A percentile compares a stretch with the other conserved stretches of the same genome.
These are phyloP conservation scores for Oscheius sp. DNA, from an alignment of 2,888 invertebrate genomes.

Conservation along the genomic window DNA sequence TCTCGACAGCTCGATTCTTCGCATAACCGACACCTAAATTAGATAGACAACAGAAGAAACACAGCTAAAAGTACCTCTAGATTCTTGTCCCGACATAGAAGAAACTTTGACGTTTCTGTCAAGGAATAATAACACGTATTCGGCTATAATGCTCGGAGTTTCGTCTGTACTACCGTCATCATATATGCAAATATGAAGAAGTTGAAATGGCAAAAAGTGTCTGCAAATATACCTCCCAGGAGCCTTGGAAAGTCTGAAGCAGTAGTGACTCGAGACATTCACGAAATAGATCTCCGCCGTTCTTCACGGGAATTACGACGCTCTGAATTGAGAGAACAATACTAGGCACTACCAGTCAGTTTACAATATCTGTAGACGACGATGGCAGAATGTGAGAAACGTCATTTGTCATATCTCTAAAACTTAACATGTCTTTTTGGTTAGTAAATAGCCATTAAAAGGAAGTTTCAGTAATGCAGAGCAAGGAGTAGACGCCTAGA, in stretches of 20 bases:
- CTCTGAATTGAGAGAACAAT: conserved; percentile 39
- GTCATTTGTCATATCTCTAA: too few relatives aligned
- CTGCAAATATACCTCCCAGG: conserved; percentile 28
- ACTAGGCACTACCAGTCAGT: too few relatives aligned
- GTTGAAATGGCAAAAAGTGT: not conserved
- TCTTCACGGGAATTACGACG: conserved; percentile 62
- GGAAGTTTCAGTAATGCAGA: too few relatives aligned
- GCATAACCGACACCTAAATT: conserved; percentile 65
- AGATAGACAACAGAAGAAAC: conserved; percentile 1
- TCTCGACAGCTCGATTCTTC: conserved; percentile 65
- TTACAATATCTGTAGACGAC: not conserved
- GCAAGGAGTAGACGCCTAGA: too few relatives aligned
- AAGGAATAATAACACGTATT: conserved; percentile 40
- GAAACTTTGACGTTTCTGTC: conserved; percentile 44
- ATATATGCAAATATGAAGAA: conserved; percentile 59
- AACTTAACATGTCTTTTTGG: too few relatives aligned
- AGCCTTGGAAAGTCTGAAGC: conserved; percentile 33
- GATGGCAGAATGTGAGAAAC: too few relatives aligned
- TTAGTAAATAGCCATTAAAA: too few relatives aligned
- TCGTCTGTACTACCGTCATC: conserved; percentile 65
- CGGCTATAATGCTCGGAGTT: conserved; percentile 46
- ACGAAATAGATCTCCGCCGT: conserved; percentile 56
- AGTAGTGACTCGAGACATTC: conserved; percentile 59
- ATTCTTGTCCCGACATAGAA: conserved; percentile 32
- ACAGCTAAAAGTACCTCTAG: conserved; percentile 43